Conservation (phyloP, 2,797 vertebrate species). For the Fratercula arctica region DNA sequence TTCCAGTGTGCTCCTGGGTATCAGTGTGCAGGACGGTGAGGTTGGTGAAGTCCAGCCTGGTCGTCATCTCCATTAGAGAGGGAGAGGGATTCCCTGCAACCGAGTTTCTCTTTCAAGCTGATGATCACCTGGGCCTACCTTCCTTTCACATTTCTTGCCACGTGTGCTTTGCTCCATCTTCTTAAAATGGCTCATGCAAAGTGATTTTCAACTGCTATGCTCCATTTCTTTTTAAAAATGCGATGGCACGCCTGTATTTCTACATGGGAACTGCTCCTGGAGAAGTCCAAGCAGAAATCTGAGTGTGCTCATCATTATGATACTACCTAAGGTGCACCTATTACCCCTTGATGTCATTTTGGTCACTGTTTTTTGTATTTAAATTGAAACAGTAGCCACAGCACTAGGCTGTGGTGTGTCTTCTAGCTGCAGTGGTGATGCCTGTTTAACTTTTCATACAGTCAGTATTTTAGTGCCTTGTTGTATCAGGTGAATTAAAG, state of each 20-base stretch:
- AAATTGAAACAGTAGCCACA: background rate
- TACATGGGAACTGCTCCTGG: background rate
- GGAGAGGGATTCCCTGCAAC: background rate
- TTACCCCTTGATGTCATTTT: background rate
- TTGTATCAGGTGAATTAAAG: background rate
- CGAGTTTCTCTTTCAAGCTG: background rate
- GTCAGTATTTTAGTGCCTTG: background rate
- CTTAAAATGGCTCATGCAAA: background rate
- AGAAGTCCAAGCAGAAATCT: background rate
- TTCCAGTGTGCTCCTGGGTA: background rate
- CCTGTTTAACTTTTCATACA: background rate
- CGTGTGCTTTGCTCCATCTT: background rate
- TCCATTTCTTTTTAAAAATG: background rate
- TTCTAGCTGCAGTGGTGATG: background rate
- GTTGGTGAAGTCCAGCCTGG: background rate
- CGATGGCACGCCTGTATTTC: no score
- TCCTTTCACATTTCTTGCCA: background rate
- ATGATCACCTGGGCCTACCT: background rate
- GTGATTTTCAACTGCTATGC: background rate
- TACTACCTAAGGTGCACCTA: background rate
- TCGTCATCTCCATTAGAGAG: background rate
- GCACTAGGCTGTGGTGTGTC: background rate
- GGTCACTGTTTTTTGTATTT: background rate
- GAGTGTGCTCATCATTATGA: no score
- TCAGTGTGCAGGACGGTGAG: background rate